These are phyloP conservation scores for Agrotis exclamationis DNA, from an alignment of 2,888 invertebrate genomes.

Conservation along the genomic window DNA sequence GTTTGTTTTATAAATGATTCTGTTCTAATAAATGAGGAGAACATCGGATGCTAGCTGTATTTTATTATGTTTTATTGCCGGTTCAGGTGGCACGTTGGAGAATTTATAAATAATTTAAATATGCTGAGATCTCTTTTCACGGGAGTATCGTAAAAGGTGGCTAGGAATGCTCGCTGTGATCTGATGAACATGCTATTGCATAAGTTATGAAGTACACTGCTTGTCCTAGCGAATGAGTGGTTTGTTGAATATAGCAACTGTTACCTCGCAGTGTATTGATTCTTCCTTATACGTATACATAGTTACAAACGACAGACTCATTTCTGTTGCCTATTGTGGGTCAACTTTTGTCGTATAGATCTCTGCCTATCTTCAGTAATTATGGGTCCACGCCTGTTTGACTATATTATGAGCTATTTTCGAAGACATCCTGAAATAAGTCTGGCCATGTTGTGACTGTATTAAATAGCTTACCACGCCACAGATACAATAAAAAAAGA, in stretches of 20 bases:
- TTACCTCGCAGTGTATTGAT: neutral
- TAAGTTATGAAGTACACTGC: conserved; percentile 1
- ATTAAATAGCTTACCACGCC: neutral
- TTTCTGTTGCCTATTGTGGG: too few relatives aligned
- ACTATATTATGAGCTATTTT: neutral
- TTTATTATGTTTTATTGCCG: conserved; percentile 50
- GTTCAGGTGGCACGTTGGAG: conserved; percentile 31
- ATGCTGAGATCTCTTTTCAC: conserved; percentile 15
- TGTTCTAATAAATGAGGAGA: conserved; percentile 40
- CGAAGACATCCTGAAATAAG: neutral
- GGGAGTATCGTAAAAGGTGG: conserved; percentile 39
- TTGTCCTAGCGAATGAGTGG: neutral
- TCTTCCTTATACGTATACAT: neutral
- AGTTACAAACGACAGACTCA: too few relatives aligned
- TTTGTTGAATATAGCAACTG: neutral
- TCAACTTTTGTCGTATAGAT: too few relatives aligned
- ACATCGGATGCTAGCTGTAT: conserved; percentile 25
- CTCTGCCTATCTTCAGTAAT: too few relatives aligned
- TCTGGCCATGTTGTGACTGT: too few relatives aligned
- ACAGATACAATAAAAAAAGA: conserved; percentile 28
- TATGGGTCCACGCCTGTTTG: too few relatives aligned
- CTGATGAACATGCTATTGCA: conserved; percentile 4
- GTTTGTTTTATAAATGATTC: conserved; percentile 41
- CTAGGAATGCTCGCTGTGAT: conserved; percentile 13
- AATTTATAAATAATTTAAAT: conserved; percentile 51